Evolutionary conservation across 2,888 invertebrate species (phyloP), one percentile per base, ranked within the genome.

Genomic region (Epirrita christyi): DNA sequence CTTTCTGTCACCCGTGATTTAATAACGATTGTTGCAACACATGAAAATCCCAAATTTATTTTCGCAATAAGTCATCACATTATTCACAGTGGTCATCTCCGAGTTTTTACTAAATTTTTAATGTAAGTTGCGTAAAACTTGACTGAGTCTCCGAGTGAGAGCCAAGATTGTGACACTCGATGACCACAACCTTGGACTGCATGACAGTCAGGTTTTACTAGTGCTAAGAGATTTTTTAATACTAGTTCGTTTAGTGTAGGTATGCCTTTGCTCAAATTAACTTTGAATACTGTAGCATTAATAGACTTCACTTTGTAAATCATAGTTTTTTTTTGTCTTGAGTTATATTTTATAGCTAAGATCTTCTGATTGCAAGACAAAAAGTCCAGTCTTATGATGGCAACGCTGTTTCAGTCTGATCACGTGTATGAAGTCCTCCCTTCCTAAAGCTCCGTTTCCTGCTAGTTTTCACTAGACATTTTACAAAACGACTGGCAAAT

Each of bases 131-230:
- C 75, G 77, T 67, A 80, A 77, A 78, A 63, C 63, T 67, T 64
- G 67, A 65, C 69, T 70, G 59, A 70, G 69, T 71, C 67, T 69
- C 67, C 64, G 65, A 71, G 71, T 72, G 72, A 72, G 69, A 72
- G 73, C 64, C 61, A 70, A 65, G 65, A 78, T 83, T 83, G 78
- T 78, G 81, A 76, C 78, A 83, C 67, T 59, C 70, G 67, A 70
- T 71, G 71, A 72, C 65, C 68, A 69, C 68, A 71, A 71, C 80
- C 80, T 81, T 78, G 78, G 64, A 53, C 32, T 43, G 55, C 45
- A 54, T 57, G 45, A 57, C 56, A 45, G 58, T 57, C 58, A 37
- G 53, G 43, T 59, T 53, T 47, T 55, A 60, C 55, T 53, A 38
- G 29, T 53, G 42, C 21, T 55, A 44, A 42, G 38, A 50, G 45